phyloP scores from a whole-genome alignment of 2,888 invertebrate genomes.

The Trisateles emortualis region DNA sequence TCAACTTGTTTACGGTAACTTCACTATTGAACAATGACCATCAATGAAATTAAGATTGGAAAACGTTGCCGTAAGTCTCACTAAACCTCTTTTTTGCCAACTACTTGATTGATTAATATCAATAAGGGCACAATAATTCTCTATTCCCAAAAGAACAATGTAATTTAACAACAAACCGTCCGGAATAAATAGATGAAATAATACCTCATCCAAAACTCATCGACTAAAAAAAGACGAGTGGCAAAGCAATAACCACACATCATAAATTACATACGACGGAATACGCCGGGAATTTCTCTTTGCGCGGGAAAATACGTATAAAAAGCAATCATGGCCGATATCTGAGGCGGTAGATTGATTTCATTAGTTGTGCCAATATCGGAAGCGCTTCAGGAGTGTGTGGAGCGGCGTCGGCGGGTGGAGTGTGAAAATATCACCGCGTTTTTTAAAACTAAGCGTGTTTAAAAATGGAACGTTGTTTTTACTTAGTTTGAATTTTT shows the following conservation, averaged over 20 bases:
- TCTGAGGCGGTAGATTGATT: slow-evolving; percentile 52
- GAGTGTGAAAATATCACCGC: slow-evolving; percentile 27
- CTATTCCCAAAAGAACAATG: neutral
- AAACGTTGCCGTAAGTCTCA: too few relatives aligned
- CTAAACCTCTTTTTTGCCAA: too few relatives aligned
- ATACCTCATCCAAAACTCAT: slow-evolving; percentile 7
- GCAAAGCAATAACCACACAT: slow-evolving; percentile 39
- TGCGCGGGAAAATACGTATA: slow-evolving; percentile 41
- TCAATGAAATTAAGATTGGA: too few relatives aligned
- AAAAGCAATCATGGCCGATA: slow-evolving; percentile 52
- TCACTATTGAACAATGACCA: too few relatives aligned
- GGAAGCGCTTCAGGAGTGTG: slow-evolving; percentile 26
- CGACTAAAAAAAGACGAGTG: slow-evolving; percentile 16
- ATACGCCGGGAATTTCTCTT: slow-evolving; percentile 38
- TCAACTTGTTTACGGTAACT: too few relatives aligned
- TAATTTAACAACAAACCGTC: neutral
- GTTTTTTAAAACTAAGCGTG: slow-evolving; percentile 11
- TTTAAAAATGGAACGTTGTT: neutral
- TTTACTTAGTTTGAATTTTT: too few relatives aligned
- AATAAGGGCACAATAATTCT: too few relatives aligned
- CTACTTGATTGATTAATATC: too few relatives aligned
- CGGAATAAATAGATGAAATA: slow-evolving; percentile 14
- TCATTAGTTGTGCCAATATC: slow-evolving; percentile 52
- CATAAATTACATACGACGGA: slow-evolving; percentile 36
- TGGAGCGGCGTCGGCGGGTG: too few relatives aligned